These are phyloP conservation scores for Trachelus troglodyta DNA, from an alignment of 2,888 invertebrate species.

Conservation along the genomic window DNA sequence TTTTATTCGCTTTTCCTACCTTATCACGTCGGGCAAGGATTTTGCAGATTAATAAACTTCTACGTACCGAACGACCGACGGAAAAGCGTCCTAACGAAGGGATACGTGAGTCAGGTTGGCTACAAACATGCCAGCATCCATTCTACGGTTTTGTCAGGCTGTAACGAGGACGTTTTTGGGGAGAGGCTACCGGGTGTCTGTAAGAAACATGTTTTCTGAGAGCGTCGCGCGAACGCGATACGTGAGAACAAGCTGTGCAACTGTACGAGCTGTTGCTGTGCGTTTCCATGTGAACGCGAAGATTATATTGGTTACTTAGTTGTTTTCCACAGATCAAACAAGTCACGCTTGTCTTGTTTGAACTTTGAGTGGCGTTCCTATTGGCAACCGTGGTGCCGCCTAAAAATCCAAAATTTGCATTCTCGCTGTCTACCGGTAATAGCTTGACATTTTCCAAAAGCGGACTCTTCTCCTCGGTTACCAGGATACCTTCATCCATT, in stretches of 20 bases:
- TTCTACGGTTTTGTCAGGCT: slow-evolving; percentile 53
- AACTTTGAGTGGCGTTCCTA: slow-evolving; percentile 47
- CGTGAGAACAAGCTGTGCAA: slow-evolving; percentile 87
- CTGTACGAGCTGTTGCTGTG: slow-evolving; percentile 90
- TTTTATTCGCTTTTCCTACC: not conserved
- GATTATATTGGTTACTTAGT: slow-evolving; percentile 89
- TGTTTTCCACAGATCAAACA: slow-evolving; percentile 90
- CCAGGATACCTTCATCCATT: slow-evolving; percentile 31
- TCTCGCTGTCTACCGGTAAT: slow-evolving; percentile 45
- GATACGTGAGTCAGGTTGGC: slow-evolving; percentile 3
- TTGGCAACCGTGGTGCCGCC: slow-evolving; percentile 34
- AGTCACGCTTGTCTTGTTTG: slow-evolving; percentile 70
- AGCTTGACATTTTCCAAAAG: slow-evolving; percentile 54
- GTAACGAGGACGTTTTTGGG: slow-evolving; percentile 65
- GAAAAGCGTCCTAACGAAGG: not conserved
- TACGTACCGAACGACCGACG: slow-evolving; percentile 6
- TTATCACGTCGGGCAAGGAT: not conserved
- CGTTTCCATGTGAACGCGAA: slow-evolving; percentile 91
- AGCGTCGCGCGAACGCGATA: slow-evolving; percentile 88
- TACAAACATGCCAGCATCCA: not conserved
- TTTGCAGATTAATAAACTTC: not conserved
- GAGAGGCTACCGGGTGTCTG: slow-evolving; percentile 76
- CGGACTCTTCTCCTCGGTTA: slow-evolving; percentile 39
- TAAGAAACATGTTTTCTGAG: slow-evolving; percentile 90
- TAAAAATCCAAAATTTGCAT: slow-evolving; percentile 52